These are phyloP conservation scores for Drosophila prolongata DNA, from an alignment of 2,888 invertebrate species.

Conservation along the genomic window DNA sequence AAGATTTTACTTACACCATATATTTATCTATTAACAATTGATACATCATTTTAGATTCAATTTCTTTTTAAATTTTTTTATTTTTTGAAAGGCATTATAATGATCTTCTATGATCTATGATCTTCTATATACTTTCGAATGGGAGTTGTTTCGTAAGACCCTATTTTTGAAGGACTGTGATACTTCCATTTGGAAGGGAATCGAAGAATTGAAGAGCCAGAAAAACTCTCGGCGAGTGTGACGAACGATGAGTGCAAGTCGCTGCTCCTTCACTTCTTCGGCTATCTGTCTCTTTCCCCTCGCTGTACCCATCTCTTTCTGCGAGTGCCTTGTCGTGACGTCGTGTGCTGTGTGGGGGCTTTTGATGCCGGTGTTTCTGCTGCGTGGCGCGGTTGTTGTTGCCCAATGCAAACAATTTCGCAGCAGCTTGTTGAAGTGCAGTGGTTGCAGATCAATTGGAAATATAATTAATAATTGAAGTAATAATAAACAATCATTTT, in stretches of 20 bases:
- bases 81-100: too few species aligned
- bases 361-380: constrained; percentile 52
- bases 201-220: constrained; percentile 4
- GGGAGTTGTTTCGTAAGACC: too few species aligned
- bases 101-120: too few species aligned
- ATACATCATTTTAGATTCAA: too few species aligned
- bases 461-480: not conserved
- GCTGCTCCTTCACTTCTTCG: constrained; percentile 35
- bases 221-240: constrained; percentile 48
- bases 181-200: constrained; percentile 6
- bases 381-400: constrained; percentile 47
- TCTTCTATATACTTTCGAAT: too few species aligned
- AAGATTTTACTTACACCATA: too few species aligned
- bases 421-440: constrained; percentile 38
- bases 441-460: constrained; percentile 6
- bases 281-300: constrained; percentile 38
- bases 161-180: not conserved
- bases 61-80: too few species aligned
- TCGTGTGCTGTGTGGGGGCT: constrained; percentile 52
- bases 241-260: constrained; percentile 44
- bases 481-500: not conserved
- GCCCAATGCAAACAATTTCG: constrained; percentile 43
- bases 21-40: too few species aligned
- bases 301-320: constrained; percentile 3
- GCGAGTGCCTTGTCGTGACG: constrained; percentile 41